A percentile compares a stretch with the other conserved stretches of the same genome.
These are phyloP conservation scores for Pollachius pollachius DNA, from an alignment of 2,113 vertebrate species.

Conservation along the genomic window DNA sequence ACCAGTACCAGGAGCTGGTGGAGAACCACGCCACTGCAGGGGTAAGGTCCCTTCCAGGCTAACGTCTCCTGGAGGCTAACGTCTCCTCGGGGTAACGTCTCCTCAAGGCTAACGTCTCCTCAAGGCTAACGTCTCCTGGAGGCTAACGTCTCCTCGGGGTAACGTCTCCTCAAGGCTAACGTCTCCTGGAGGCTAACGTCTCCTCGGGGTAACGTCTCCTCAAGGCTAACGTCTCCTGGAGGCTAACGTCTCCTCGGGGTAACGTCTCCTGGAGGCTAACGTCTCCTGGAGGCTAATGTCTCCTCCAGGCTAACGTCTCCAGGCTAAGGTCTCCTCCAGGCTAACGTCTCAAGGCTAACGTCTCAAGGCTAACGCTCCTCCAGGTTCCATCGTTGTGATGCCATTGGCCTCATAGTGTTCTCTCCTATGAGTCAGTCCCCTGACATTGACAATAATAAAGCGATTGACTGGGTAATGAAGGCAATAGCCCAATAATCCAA, in stretches of 20 bases:
- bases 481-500: no score
- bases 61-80: background rate
- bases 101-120: background rate
- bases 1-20: slow-evolving; percentile 85
- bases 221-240: background rate
- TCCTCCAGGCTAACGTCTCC: background rate
- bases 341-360: background rate
- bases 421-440: no score
- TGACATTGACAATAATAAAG: no score
- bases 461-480: no score
- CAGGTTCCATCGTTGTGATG: no score
- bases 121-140: background rate
- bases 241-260: no score
- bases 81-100: background rate
- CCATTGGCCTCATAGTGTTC: no score
- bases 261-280: slow-evolving; percentile 19
- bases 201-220: background rate
- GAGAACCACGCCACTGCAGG: slow-evolving; percentile 82
- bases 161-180: slow-evolving; percentile 18
- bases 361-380: background rate
- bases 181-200: background rate
- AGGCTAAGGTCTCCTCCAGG: no score
- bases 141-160: slow-evolving; percentile 72
- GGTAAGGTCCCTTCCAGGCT: slow-evolving; percentile 67
- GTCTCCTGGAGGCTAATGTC: background rate